Evolutionary conservation across 2,888 invertebrate genomes (phyloP).

Genomic region (Melanargia galathea): DNA sequence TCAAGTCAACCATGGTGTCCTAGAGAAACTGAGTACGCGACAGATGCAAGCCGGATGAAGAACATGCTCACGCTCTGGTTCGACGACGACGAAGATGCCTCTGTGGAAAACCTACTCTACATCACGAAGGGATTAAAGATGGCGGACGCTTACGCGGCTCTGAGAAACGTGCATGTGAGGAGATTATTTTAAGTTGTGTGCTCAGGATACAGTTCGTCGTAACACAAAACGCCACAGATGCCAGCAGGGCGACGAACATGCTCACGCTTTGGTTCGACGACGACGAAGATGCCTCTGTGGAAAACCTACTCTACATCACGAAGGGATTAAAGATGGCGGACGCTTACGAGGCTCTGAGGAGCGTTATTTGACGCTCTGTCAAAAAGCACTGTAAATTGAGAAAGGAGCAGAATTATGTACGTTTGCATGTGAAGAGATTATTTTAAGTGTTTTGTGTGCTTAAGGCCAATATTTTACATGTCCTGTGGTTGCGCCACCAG

Average conservation of each 20-base stretch:
- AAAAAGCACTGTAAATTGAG: conserved; percentile 10
- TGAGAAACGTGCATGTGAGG: conserved; percentile 64
- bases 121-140: conserved; percentile 90
- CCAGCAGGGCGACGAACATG: conserved; percentile 88
- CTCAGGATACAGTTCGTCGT: no score
- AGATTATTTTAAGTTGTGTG: no score
- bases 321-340: conserved; percentile 88
- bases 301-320: conserved; percentile 89
- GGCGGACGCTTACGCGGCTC: conserved; percentile 84
- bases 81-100: conserved; percentile 92
- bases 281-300: conserved; percentile 92
- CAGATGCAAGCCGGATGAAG: conserved; percentile 84
- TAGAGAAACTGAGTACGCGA: conserved; percentile 86
- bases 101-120: conserved; percentile 90
- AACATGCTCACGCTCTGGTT: conserved; percentile 93
- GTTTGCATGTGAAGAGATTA: background rate
- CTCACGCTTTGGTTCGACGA: conserved; percentile 93
- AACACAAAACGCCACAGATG: conserved; percentile 84
- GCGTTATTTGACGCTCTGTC: conserved; percentile 55
- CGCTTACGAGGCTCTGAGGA: conserved; percentile 84
- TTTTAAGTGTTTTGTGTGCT: no score
- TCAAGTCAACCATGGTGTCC: no score
- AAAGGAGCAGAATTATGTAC: conserved; percentile 4
- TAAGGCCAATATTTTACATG: no score
- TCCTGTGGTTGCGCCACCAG: no score